Base-by-base conservation (phyloP, 2,888 invertebrate species). In the Cheilosia grossa region DNA sequence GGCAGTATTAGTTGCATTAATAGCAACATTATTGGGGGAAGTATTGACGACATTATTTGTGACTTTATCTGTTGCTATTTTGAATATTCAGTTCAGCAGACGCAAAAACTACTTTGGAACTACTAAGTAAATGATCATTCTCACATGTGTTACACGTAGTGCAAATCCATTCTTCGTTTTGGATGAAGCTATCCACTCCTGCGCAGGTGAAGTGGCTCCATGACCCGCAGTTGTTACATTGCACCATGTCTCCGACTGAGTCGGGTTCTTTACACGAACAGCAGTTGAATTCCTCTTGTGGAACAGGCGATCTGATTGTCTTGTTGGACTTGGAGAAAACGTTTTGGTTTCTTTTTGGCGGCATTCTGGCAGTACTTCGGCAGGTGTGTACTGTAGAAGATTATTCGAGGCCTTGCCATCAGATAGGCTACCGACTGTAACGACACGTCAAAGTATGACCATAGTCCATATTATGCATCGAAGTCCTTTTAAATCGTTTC, bases 211-310 rank as follows among this genome's bases (percentile, higher is more conserved):
- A 59, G 21, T 51, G 70, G 4, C 33, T 49, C 67, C 56, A 56
- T 5, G 17, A 13, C 6, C 37, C 27, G 17, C 72, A 72, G 4
- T 13, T 13, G 33, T 70, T 49, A n/a, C 61, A 72, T 21, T 72
- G 40, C 7, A 72, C 19, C 59, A 72, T 70, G 19, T 70, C 58
- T 17, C 47, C 70, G n/a, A 27, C 70, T 2, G 58, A 33, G 13
- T 58, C 58, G 1, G 58, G 70, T 27, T 24, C 24, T 2, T 70
- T n/a, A 21, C n/a, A n/a, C n/a, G n/a, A n/a, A n/a, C 70, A 37
- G 15, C 70, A 59, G 56, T 70, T 37, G 27, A 58, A 70, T 10
- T 51, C 59, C 4, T 53, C 40, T 53, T 21, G 19, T 3, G 47
- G 53, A 13, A 13, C 24, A 10, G 27, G 53, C 4, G 10, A 27